Evolutionary conservation across 2,888 invertebrate species (phyloP).

Genomic region (Apodemia mormo): DNA sequence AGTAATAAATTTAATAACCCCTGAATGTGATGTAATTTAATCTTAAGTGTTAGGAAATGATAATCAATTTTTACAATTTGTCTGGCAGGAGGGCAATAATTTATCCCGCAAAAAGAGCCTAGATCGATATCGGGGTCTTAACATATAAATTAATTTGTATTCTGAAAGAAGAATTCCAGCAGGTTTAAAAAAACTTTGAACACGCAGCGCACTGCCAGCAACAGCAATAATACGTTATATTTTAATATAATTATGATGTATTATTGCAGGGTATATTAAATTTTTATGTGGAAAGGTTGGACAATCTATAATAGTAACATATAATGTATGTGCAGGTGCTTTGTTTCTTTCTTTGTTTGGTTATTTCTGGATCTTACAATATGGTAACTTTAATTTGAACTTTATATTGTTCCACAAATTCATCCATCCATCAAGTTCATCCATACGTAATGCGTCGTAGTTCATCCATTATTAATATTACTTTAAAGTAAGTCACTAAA

Average conservation of each 20-base stretch:
- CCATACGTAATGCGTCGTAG: too few relatives aligned
- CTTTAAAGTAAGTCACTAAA: too few relatives aligned
- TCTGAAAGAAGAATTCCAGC: neutral
- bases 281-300: neutral
- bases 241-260: slow-evolving; percentile 1
- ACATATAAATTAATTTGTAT: neutral
- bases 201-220: neutral
- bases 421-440: too few relatives aligned
- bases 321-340: neutral
- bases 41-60: too few relatives aligned
- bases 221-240: neutral
- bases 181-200: neutral
- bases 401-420: neutral
- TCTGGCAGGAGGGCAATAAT: too few relatives aligned
- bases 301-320: slow-evolving; percentile 6
- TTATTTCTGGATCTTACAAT: neutral
- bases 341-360: neutral
- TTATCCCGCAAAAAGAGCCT: too few relatives aligned
- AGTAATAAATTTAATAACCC: too few relatives aligned
- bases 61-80: too few relatives aligned
- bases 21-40: too few relatives aligned
- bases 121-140: neutral
- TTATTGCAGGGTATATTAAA: neutral
- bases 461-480: too few relatives aligned
- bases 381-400: neutral